These are phyloP conservation scores for Charaxes varanes DNA, from an alignment of 1,140 invertebrate species.

Conservation along the genomic window DNA sequence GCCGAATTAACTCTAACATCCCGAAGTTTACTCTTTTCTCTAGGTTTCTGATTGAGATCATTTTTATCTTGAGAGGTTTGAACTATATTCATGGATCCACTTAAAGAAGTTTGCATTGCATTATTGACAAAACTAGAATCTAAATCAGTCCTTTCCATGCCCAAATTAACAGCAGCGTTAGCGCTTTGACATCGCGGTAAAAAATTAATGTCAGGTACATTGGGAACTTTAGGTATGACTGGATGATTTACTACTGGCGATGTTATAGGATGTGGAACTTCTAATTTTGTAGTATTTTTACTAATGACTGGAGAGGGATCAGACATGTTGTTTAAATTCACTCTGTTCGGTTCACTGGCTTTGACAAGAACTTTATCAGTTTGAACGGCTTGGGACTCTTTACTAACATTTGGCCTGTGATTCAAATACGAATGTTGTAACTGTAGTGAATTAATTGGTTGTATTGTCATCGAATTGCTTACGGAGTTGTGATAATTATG, in stretches of 20 bases:
- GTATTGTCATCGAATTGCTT: conserved; percentile 60
- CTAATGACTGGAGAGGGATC: conserved; percentile 49
- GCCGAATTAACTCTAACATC: conserved; percentile 70
- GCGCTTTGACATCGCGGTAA: conserved; percentile 66
- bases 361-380: conserved; percentile 57
- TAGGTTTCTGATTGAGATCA: conserved; percentile 52
- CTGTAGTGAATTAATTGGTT: conserved; percentile 50
- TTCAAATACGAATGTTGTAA: conserved; percentile 52
- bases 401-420: conserved; percentile 43
- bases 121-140: conserved; percentile 42
- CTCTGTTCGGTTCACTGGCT: conserved; percentile 40
- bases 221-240: conserved; percentile 60
- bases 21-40: conserved; percentile 67
- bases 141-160: conserved; percentile 52
- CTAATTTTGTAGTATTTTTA: conserved; percentile 56
- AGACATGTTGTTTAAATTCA: conserved; percentile 32
- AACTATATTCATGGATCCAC: conserved; percentile 47
- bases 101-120: conserved; percentile 44
- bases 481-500: conserved; percentile 47
- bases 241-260: conserved; percentile 63
- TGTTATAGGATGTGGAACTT: conserved; percentile 65
- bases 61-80: conserved; percentile 53
- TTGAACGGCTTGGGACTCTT: conserved; percentile 61
- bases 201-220: conserved; percentile 58
- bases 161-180: conserved; percentile 55